Evolutionary conservation across 2,888 invertebrate species (phyloP).

Genomic region (Lottia gigantea): DNA sequence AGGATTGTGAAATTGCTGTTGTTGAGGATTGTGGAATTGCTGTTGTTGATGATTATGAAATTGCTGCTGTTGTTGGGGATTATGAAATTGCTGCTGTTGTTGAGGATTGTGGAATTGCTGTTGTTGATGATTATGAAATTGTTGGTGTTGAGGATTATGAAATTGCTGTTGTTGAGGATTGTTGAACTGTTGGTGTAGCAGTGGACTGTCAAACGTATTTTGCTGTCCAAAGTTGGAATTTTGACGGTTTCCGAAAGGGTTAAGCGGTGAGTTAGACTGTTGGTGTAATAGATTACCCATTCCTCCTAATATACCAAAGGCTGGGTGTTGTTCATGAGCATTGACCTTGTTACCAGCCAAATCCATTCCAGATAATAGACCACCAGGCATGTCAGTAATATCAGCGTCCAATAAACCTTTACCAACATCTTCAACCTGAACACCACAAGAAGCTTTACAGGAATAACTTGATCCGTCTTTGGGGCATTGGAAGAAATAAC

Average conservation of each 20-base stretch:
- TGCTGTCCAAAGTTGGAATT: no score
- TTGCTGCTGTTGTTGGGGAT: neutral
- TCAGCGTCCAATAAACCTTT: constrained; percentile 4
- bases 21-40: no score
- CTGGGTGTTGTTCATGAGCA: neutral
- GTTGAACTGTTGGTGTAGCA: no score
- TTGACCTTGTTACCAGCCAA: neutral
- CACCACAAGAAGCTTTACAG: constrained; percentile 19
- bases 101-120: no score
- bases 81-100: neutral
- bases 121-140: no score
- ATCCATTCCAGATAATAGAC: neutral
- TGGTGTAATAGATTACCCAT: neutral
- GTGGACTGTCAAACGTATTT: no score
- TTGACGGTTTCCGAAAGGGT: no score
- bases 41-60: no score
- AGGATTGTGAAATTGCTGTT: no score
- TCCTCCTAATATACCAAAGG: neutral
- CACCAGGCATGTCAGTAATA: neutral
- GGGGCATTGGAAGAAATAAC: constrained; percentile 15
- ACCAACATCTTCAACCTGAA: constrained; percentile 18
- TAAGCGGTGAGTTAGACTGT: no score
- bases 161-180: no score
- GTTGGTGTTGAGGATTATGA: no score
- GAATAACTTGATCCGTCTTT: constrained; percentile 10